Conservation (phyloP, 2,113 vertebrate genomes). For the Coregonus clupeaformis region DNA sequence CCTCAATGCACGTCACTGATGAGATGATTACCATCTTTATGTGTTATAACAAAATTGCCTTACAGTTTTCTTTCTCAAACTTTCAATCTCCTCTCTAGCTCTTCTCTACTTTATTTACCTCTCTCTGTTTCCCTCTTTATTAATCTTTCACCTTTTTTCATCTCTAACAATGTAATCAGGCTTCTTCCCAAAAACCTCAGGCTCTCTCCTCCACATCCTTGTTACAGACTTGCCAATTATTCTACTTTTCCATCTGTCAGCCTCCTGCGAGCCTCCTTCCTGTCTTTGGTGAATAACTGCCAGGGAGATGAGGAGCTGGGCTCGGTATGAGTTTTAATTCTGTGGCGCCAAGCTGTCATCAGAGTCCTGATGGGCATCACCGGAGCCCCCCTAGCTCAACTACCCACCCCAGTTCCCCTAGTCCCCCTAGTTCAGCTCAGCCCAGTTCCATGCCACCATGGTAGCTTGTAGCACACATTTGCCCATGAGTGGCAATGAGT, state of each 20-base stretch:
- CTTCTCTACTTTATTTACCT: no score
- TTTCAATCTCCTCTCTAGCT: no score
- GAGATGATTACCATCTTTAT: no score
- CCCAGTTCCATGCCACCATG: not conserved
- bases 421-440: not conserved
- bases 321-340: slow-evolving; percentile 10
- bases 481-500: not conserved
- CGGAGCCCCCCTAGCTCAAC: not conserved
- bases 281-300: slow-evolving; percentile 17
- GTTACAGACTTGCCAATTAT: slow-evolving; percentile 25
- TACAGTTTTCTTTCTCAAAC: no score
- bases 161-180: slow-evolving; percentile 29
- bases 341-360: not conserved
- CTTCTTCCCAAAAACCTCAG: not conserved
- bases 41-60: no score
- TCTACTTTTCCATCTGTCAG: slow-evolving; percentile 16
- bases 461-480: not conserved
- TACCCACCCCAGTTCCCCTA: not conserved
- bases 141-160: no score
- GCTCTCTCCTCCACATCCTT: slow-evolving; percentile 12
- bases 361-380: not conserved
- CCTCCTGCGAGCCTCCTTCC: not conserved
- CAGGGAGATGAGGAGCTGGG: slow-evolving; percentile 3
- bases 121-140: slow-evolving; percentile 4
- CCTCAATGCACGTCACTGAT: no score